Conservation (phyloP, 2,797 vertebrate species). For the Pantherophis vulpinus region DNA sequence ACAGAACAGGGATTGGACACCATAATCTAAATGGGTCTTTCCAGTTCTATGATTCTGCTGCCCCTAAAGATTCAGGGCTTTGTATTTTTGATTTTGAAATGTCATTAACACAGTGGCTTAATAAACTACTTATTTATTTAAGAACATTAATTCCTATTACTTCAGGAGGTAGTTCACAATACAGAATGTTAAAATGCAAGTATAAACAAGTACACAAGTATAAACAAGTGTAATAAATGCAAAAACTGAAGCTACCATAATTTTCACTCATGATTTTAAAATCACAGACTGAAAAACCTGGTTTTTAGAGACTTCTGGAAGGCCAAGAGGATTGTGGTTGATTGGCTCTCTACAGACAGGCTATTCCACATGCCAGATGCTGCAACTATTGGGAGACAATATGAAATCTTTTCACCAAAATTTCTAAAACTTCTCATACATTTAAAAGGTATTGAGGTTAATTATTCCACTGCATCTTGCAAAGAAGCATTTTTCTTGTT, state of each 20-base stretch:
- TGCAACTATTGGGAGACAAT: background rate
- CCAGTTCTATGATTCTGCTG: background rate
- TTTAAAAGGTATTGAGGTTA: background rate
- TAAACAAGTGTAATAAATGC: background rate
- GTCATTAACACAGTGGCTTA: background rate
- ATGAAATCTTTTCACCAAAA: background rate
- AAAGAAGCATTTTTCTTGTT: background rate
- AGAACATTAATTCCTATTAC: background rate
- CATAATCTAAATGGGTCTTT: background rate
- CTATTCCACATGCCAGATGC: background rate
- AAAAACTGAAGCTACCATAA: background rate
- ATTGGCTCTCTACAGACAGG: background rate
- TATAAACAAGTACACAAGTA: background rate
- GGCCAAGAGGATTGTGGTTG: background rate
- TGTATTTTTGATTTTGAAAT: background rate
- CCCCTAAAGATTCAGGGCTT: background rate
- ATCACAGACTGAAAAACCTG: background rate
- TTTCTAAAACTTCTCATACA: background rate
- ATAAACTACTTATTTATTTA: background rate
- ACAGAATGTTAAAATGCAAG: background rate
- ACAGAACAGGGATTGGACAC: background rate
- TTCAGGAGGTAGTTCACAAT: background rate
- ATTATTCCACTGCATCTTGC: background rate
- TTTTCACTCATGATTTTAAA: background rate
- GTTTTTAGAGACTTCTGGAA: background rate